Evolutionary conservation across 2,797 vertebrate genomes (phyloP).

Genomic region (Dryobates pubescens): DNA sequence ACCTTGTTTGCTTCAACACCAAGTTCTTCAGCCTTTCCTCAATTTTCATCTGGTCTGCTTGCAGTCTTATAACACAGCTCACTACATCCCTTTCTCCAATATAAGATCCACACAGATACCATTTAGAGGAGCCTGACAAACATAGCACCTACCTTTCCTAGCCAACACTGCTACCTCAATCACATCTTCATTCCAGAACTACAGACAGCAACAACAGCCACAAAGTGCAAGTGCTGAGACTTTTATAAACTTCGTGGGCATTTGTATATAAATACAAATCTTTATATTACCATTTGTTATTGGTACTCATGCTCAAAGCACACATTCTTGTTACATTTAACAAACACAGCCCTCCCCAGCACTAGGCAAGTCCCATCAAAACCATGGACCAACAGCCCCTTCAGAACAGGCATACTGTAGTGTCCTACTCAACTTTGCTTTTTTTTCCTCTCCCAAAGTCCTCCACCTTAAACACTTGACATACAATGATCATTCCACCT

Average conservation of each 20-base stretch:
- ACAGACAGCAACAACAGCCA: not conserved
- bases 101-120: fast-evolving
- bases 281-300: not conserved
- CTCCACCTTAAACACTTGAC: not conserved
- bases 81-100: not conserved
- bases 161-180: not conserved
- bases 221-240: not conserved
- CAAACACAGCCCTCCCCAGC: not conserved
- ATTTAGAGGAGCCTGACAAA: not conserved
- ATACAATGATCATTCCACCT: not conserved
- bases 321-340: fast-evolving
- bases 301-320: not conserved
- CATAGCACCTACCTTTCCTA: not conserved
- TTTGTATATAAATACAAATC: not conserved
- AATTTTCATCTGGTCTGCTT: not conserved
- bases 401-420: not conserved
- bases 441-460: not conserved
- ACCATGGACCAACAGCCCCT: not conserved
- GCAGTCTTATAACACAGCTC: not conserved
- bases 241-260: not conserved
- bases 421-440: no score
- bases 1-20: not conserved
- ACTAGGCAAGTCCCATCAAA: not conserved
- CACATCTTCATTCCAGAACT: not conserved
- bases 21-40: not conserved